These are phyloP conservation scores for Drosophila willistoni DNA, from an alignment of 1,140 invertebrate genomes.

Conservation along the genomic window DNA sequence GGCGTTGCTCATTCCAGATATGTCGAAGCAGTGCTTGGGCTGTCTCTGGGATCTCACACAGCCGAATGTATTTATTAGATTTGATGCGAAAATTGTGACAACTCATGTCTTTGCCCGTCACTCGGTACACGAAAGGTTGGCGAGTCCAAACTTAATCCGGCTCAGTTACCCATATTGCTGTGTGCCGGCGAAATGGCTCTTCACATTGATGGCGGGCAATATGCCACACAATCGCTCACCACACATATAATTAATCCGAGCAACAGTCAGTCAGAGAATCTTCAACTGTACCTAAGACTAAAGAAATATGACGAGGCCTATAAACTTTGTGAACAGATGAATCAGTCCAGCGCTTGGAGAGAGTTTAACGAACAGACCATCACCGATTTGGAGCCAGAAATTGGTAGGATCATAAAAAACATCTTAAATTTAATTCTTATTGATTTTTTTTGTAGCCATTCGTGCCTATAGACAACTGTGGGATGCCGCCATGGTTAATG, in stretches of 20 bases:
- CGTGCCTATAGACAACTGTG: conserved; percentile 93
- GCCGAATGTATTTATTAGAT: conserved; percentile 93
- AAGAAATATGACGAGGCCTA: conserved; percentile 93
- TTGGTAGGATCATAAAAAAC: conserved; percentile 86
- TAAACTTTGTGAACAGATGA: conserved; percentile 91
- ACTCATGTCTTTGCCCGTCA: conserved; percentile 93
- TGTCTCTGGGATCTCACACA: conserved; percentile 96
- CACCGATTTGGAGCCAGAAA: conserved; percentile 92
- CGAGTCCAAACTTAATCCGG: conserved; percentile 89
- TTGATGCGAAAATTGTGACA: conserved; percentile 89
- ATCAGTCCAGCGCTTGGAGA: conserved; percentile 90
- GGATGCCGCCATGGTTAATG: conserved; percentile 95
- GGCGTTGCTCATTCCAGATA: conserved; percentile 86
- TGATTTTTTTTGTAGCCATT: conserved; percentile 88
- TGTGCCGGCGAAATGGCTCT: conserved; percentile 91
- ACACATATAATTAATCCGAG: conserved; percentile 86
- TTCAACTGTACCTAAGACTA: conserved; percentile 84
- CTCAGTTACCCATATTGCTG: conserved; percentile 92
- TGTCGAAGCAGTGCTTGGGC: conserved; percentile 87
- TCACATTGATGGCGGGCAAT: conserved; percentile 89
- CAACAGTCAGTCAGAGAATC: conserved; percentile 82
- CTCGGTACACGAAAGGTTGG: conserved; percentile 89
- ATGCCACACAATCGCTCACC: conserved; percentile 86
- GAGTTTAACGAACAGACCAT: conserved; percentile 92
- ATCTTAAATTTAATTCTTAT: neutral